These are phyloP conservation scores for Leptopilina drosophilae DNA, from an alignment of 2,888 invertebrate species.

Conservation along the genomic window DNA sequence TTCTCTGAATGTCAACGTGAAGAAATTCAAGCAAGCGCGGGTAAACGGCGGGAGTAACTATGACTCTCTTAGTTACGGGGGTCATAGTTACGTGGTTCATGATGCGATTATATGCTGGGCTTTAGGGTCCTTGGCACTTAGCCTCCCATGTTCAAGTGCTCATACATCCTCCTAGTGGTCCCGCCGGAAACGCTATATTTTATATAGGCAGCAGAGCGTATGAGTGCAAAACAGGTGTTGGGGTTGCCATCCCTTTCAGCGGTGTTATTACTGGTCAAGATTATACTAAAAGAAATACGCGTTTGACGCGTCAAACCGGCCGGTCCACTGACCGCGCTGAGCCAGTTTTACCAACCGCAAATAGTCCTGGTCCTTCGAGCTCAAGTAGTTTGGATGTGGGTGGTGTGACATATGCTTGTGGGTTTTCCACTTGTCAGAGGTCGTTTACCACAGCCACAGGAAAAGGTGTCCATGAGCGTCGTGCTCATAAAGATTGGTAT, in stretches of 20 bases:
- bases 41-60: slow-evolving; percentile 80
- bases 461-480: slow-evolving; percentile 36
- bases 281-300: neutral
- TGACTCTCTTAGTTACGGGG: too few species aligned
- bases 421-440: slow-evolving; percentile 14
- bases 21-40: slow-evolving; percentile 82
- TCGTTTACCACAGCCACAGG: slow-evolving; percentile 16
- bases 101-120: too few species aligned
- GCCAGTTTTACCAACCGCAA: neutral
- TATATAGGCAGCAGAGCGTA: slow-evolving; percentile 34
- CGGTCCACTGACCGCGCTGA: slow-evolving; percentile 1
- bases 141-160: too few species aligned
- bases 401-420: neutral
- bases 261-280: neutral
- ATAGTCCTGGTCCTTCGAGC: neutral
- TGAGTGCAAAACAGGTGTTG: neutral
- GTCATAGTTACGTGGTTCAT: too few species aligned
- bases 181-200: too few species aligned
- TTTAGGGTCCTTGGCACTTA: too few species aligned
- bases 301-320: neutral
- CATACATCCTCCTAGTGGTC: too few species aligned
- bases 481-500: slow-evolving; percentile 42
- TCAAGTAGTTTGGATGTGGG: neutral
- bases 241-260: neutral
- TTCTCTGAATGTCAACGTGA: slow-evolving; percentile 83